Base-by-base conservation (phyloP, 2,797 vertebrate species). In the Microhierax caerulescens region DNA sequence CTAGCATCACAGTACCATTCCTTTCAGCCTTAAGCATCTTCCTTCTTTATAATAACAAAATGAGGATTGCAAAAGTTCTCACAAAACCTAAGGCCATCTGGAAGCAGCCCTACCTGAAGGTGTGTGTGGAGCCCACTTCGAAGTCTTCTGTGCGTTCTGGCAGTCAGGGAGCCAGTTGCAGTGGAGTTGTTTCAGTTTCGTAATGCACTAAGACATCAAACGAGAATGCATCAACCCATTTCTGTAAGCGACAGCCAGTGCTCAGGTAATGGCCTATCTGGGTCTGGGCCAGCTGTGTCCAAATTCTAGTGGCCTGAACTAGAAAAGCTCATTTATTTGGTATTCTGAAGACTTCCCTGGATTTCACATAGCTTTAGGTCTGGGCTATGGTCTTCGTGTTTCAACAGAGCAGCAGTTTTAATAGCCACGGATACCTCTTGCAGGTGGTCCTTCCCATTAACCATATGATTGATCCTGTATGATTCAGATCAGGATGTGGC, bases 381-480 rank as follows among this genome's bases (percentile, higher is more conserved):
- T 70, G 56, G 22, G 18, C 27, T 70, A 2, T 1, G 1, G 19
- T 51, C 53, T 51, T 41, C 70, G 1, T 1, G 6, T 57, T 82
- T 53, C 67, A 39, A 1, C 7, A 74, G 24, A 36, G 13, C 27
- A 76, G 60, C 63, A 63, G 23, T 39, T 91, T 59, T 19, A 51
- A 60, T 65, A 56, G 78, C 51, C 37, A 5, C 1, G 1, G 60
- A 1, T 65, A 2, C 17, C 25, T 60, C 25, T 47, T 64, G 45
- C 53, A 57, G 47, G 64, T 37, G 3, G 1, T 36, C 36, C 67
- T 48, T 75, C 41, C 34, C 32, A 8, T 32, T 34, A 67, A 51
- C 41, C 9, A 4, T 8, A 1, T 1, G 8, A 50, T n/a, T 9
- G 1, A 2, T 63, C 56, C 68, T 50, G 3, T 48, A 2, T 27